Evolutionary conservation across 2,113 vertebrate species (phyloP).

Genomic region (Equus quagga): DNA sequence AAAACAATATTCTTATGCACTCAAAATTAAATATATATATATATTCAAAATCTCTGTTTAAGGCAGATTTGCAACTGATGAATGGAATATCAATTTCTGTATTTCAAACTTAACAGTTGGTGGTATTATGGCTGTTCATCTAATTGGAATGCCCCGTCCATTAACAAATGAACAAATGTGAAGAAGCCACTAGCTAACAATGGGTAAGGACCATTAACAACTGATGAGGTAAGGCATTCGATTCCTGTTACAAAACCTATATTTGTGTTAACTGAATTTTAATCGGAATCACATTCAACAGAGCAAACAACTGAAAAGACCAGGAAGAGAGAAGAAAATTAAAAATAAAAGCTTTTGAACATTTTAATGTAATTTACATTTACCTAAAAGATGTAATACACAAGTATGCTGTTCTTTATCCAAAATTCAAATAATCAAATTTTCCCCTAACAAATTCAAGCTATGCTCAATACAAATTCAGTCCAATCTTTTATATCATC

Average conservation of each 20-base stretch:
- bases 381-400: not conserved
- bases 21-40: not conserved
- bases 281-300: not conserved
- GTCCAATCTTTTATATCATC: not conserved
- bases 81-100: constrained; percentile 4
- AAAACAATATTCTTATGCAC: not conserved
- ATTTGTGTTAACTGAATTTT: constrained; percentile 41
- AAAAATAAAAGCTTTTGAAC: not conserved
- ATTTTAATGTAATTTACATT: not conserved
- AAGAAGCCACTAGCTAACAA: constrained; percentile 14
- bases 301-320: not conserved
- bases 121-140: not conserved
- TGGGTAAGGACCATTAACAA: not conserved
- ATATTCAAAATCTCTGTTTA: constrained; percentile 6
- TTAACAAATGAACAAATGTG: constrained; percentile 22
- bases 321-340: not conserved
- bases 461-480: not conserved
- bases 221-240: not conserved
- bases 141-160: constrained; percentile 43
- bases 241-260: not conserved
- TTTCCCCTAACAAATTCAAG: not conserved
- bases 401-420: not conserved
- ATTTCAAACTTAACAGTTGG: not conserved
- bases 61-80: constrained; percentile 1
- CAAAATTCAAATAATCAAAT: constrained; percentile 35